These are phyloP conservation scores for Metalampra italica DNA, from an alignment of 2,888 invertebrate genomes.

Conservation along the genomic window DNA sequence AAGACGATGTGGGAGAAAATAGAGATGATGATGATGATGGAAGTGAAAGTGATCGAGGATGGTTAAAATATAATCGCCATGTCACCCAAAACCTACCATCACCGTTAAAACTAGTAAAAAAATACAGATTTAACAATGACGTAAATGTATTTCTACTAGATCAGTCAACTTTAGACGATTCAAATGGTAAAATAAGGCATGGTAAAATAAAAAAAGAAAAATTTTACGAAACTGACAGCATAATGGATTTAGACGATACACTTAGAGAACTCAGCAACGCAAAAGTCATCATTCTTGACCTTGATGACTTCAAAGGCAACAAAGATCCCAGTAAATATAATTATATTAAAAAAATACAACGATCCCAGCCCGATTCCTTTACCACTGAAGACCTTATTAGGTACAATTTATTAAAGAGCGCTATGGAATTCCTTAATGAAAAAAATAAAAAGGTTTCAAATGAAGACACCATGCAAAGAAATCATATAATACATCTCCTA, in stretches of 20 bases:
- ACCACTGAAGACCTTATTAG: too few species aligned
- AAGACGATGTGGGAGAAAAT: not conserved
- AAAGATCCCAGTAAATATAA: not conserved
- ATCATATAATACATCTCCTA: not conserved
- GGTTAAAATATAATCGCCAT: too few species aligned
- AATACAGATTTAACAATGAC: not conserved
- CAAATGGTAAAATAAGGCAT: not conserved
- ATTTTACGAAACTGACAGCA: not conserved
- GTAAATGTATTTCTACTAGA: not conserved
- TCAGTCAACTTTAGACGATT: not conserved
- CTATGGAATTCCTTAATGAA: slow-evolving; percentile 19
- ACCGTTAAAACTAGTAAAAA: not conserved
- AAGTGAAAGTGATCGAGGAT: not conserved
- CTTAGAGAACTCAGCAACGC: slow-evolving; percentile 8
- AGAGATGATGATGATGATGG: not conserved
- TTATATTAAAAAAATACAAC: not conserved
- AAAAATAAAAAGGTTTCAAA: slow-evolving; percentile 24
- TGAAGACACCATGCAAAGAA: slow-evolving; percentile 1
- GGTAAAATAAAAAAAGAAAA: not conserved
- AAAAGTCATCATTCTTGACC: slow-evolving; percentile 9
- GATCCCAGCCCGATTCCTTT: not conserved
- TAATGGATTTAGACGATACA: not conserved
- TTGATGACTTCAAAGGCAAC: not conserved
- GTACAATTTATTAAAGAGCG: not conserved
- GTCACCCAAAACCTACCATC: not conserved